Evolutionary conservation across 2,797 vertebrate species (phyloP), one percentile per base, ranked within the genome.

Genomic region (Betta splendens): DNA sequence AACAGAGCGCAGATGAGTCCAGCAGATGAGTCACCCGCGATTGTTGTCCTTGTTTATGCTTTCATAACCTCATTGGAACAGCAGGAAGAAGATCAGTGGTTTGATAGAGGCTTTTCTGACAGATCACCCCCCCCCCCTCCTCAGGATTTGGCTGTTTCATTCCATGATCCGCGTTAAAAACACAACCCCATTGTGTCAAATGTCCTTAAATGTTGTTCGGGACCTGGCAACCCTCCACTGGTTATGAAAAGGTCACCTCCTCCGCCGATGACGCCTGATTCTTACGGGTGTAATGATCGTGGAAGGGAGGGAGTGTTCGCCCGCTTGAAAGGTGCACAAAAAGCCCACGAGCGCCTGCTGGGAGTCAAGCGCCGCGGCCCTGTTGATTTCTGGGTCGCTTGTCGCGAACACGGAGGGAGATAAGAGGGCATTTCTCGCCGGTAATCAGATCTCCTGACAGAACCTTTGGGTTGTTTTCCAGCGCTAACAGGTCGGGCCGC

Each of bases 401-500:
- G 2, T 15, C 55, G 9, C 8, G 7, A 36, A 9, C n/a, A 36
- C 46, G 40, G 46, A 40, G 32, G 26, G 8, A 33, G 36, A 37
- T 61, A 28, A 39, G 33, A 66, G 11, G 29, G 1, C 13, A n/a
- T 59, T 22, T 40, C 8, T 51, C 59, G 28, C 40, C 40, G 36
- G 44, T 29, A 57, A 15, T 28, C 20, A 45, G n/a, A 45, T 25
- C 54, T 45, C 63, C 66, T 36, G 32, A 35, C 54, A 74, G 65
- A 64, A 75, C 58, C 76, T 75, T 29, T 4, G 18, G 72, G 72
- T 65, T 38, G 35, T 75, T 81, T 72, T 67, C 45, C 83, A 64
- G 58, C 72, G 51, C 77, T 37, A 79, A 92, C 92, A 79, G 87
- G 92, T 91, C 75, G 40, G 69, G 84, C 81, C 49, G 32, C 92